Conservation (phyloP, 2,888 invertebrate species). For the Lottia scabra region DNA sequence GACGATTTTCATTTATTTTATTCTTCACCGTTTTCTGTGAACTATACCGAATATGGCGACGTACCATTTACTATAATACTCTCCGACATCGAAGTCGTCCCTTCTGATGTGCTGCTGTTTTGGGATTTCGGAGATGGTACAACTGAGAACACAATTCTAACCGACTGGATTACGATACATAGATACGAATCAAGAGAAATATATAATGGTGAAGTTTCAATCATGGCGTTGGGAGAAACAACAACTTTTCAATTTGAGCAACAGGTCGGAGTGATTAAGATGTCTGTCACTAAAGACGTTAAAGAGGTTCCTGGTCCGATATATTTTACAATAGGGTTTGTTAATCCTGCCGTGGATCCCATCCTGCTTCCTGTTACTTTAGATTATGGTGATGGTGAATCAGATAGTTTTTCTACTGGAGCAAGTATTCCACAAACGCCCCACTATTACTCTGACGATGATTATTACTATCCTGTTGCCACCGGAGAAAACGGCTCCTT, state of each 20-base stretch:
- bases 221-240: neutral
- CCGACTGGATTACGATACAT: constrained; percentile 3
- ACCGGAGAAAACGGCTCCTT: neutral
- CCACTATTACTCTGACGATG: neutral
- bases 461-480: neutral
- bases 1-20: neutral
- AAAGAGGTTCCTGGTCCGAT: neutral
- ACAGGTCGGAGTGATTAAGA: neutral
- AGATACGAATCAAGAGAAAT: neutral
- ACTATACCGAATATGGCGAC: neutral
- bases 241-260: neutral
- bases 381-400: neutral
- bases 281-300: constrained; percentile 5
- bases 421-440: no score
- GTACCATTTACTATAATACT: constrained; percentile 6
- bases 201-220: constrained; percentile 2
- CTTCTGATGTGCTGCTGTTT: neutral
- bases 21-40: neutral
- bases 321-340: neutral
- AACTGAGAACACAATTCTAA: neutral
- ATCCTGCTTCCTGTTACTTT: neutral
- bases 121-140: constrained; percentile 16
- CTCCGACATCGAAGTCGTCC: neutral
- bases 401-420: neutral
- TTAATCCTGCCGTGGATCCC: neutral